Conservation (phyloP, 2,113 vertebrate genomes). For the Meleagris gallopavo region DNA sequence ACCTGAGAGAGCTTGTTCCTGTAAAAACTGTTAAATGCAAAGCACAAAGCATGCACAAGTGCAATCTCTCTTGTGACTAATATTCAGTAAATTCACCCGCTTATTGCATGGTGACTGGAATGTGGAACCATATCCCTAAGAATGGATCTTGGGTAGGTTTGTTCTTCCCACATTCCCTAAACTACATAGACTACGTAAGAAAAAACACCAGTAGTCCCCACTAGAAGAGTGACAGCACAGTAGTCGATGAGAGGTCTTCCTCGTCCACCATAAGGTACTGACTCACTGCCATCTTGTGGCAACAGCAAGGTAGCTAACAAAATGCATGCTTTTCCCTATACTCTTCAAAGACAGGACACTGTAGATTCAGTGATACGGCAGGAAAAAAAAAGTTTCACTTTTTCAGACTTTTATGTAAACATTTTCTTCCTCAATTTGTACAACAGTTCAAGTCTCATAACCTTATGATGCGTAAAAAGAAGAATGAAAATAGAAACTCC, state of each 20-base stretch:
- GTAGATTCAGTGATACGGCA: not conserved
- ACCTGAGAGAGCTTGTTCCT: not conserved
- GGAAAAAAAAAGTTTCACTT: not conserved
- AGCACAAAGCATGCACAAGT: not conserved
- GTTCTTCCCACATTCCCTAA: not conserved
- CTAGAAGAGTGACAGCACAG: not conserved
- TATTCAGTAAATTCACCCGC: not conserved
- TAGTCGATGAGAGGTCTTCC: not conserved
- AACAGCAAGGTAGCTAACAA: not conserved
- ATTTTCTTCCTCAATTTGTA: not conserved
- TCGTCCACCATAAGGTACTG: not conserved
- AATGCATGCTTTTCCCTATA: not conserved
- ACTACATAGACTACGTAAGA: not conserved
- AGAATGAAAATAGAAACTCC: not conserved
- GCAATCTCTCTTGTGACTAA: not conserved
- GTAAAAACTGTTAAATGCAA: not conserved
- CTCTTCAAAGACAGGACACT: not conserved
- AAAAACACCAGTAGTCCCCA: not conserved
- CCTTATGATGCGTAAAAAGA: not conserved
- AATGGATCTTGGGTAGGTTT: not conserved
- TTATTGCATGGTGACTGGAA: not conserved
- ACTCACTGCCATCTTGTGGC: conserved; percentile 54
- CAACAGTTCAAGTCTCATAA: not conserved
- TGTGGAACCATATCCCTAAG: not conserved
- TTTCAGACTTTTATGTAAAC: not conserved